Conservation (phyloP, 2,113 vertebrate species). For the Promerops cafer region DNA sequence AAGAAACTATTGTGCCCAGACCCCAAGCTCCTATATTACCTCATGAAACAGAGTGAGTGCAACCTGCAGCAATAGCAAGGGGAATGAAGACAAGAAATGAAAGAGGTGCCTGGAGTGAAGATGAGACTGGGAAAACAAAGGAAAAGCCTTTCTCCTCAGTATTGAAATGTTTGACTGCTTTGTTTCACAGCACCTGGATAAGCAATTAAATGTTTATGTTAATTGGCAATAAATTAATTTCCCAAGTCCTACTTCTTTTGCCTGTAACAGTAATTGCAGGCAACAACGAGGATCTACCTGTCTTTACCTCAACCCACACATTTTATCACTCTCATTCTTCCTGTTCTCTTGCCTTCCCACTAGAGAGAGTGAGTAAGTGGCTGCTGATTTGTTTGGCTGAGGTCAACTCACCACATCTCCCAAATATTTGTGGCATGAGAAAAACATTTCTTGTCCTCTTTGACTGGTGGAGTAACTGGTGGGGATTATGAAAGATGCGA, state of each 20-base stretch:
- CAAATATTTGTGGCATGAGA: not conserved
- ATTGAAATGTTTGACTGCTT: not conserved
- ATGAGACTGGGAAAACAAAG: not conserved
- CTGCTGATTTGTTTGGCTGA: not conserved
- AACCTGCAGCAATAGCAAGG: not conserved
- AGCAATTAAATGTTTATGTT: not conserved
- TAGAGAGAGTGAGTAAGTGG: not conserved
- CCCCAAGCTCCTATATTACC: not conserved
- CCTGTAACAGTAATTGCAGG: not conserved
- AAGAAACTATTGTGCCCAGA: not conserved
- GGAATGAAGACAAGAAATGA: not conserved
- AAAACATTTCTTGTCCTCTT: not conserved
- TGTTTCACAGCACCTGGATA: not conserved
- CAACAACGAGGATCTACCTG: not conserved
- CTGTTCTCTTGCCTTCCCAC: not conserved
- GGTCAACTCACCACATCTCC: not conserved
- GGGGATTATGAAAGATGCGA: not conserved
- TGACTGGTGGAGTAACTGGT: not conserved
- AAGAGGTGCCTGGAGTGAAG: not conserved
- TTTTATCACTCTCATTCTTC: not conserved
- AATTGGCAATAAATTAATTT: not conserved
- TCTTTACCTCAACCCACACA: not conserved
- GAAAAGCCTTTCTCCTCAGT: not conserved
- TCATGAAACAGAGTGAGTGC: not conserved
- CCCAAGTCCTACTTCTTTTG: not conserved